phyloP scores from a whole-genome alignment of 2,888 invertebrate genomes.

The Conomelus anceps region DNA sequence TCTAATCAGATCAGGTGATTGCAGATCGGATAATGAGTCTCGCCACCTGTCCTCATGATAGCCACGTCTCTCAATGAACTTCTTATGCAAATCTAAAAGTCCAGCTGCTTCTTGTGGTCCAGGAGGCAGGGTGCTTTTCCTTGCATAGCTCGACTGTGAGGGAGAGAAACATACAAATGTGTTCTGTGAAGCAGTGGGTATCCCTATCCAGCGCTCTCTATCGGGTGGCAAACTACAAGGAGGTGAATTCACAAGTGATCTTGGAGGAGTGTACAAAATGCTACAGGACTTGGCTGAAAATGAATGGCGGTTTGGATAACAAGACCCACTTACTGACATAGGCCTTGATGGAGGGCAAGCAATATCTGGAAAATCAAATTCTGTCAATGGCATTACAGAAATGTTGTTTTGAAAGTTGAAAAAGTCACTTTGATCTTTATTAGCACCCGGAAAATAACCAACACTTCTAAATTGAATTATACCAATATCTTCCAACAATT shows the following conservation, averaged over 20 bases:
- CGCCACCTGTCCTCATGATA: slow-evolving; percentile 34
- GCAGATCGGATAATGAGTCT: slow-evolving; percentile 16
- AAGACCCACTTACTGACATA: neutral
- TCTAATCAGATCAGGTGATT: slow-evolving; percentile 21
- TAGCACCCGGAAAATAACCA: neutral
- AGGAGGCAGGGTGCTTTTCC: slow-evolving; percentile 48
- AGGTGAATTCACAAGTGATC: slow-evolving; percentile 19
- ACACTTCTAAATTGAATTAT: slow-evolving; percentile 13
- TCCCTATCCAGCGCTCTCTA: slow-evolving; percentile 35
- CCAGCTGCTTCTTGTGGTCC: slow-evolving; percentile 48
- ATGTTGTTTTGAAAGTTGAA: neutral
- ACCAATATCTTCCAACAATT: slow-evolving; percentile 46
- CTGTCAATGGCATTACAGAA: neutral
- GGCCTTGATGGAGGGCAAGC: neutral
- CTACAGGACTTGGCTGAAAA: slow-evolving; percentile 8
- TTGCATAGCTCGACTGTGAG: slow-evolving; percentile 54
- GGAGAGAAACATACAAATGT: slow-evolving; percentile 50
- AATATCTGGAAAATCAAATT: neutral
- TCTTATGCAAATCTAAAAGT: slow-evolving; percentile 61
- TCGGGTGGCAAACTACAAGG: slow-evolving; percentile 10
- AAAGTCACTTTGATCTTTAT: neutral
- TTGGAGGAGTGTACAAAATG: slow-evolving; percentile 14
- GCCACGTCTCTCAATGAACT: slow-evolving; percentile 50
- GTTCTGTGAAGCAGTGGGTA: slow-evolving; percentile 37
- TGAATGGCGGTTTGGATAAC: neutral